Conservation (phyloP, 2,888 invertebrate species). For the Mycogona germanica region DNA sequence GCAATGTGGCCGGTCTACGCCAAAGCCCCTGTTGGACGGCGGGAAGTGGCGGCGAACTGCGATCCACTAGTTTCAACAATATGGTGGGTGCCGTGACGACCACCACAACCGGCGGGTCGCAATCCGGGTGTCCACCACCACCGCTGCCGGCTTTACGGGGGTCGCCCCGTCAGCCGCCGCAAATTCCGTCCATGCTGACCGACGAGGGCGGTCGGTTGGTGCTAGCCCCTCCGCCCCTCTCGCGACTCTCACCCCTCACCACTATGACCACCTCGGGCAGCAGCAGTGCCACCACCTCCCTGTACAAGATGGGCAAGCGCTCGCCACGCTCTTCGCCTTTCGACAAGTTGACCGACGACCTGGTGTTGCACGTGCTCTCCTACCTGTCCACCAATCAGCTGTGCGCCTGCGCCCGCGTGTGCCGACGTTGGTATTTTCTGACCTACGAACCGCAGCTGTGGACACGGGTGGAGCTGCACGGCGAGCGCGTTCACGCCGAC, state of each 20-base stretch:
- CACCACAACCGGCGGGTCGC: constrained; percentile 1
- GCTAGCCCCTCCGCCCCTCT: too few relatives aligned
- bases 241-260: too few relatives aligned
- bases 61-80: too few relatives aligned
- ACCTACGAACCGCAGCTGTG: constrained; percentile 67
- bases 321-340: constrained; percentile 33
- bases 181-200: constrained; percentile 22
- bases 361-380: constrained; percentile 54
- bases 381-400: constrained; percentile 57
- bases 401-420: constrained; percentile 60
- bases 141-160: constrained; percentile 16
- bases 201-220: too few relatives aligned
- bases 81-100: constrained; percentile 28
- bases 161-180: constrained; percentile 19
- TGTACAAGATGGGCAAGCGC: constrained; percentile 30
- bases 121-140: constrained; percentile 17
- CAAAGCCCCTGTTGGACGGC: constrained; percentile 26
- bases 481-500: constrained; percentile 49
- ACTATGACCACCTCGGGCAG: too few relatives aligned
- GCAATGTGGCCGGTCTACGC: neutral
- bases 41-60: too few relatives aligned
- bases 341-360: constrained; percentile 51
- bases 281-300: too few relatives aligned
- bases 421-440: constrained; percentile 58
- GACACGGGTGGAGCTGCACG: constrained; percentile 51